Evolutionary conservation across 2,888 invertebrate genomes (phyloP).

Genomic region (Aporophyla lueneburgensis): DNA sequence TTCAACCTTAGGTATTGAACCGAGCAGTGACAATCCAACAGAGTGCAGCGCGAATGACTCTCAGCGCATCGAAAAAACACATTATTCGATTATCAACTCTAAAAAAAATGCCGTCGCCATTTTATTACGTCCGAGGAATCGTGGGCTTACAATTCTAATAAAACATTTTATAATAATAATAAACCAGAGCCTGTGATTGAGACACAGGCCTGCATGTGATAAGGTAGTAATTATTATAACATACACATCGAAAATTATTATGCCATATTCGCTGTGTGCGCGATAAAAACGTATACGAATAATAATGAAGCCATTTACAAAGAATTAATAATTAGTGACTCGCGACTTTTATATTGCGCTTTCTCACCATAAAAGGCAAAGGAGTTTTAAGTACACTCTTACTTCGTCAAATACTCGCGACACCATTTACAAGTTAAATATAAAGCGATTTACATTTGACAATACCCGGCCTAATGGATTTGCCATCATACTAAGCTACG

Average conservation of each 20-base stretch:
- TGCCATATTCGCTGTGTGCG: slow-evolving; percentile 20
- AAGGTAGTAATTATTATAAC: slow-evolving; percentile 33
- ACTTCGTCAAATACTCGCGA: neutral
- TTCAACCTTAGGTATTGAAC: too few species aligned
- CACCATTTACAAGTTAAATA: neutral
- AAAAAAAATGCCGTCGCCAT: too few species aligned
- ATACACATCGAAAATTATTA: neutral
- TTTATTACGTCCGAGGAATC: too few species aligned
- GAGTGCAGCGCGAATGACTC: too few species aligned
- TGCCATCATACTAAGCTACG: neutral
- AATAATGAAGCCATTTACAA: neutral
- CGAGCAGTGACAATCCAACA: too few species aligned
- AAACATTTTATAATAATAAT: slow-evolving; percentile 4
- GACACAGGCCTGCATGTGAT: slow-evolving; percentile 45
- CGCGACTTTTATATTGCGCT: neutral
- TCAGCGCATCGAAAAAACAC: too few species aligned
- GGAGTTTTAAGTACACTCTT: neutral
- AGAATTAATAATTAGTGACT: neutral
- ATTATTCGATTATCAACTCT: too few species aligned
- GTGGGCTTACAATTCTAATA: neutral
- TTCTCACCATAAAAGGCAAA: neutral
- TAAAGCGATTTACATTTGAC: slow-evolving; percentile 4
- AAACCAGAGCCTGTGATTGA: slow-evolving; percentile 9
- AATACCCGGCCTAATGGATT: neutral
- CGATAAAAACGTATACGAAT: neutral